Base-by-base conservation (phyloP, 2,888 invertebrate species). In the Platypus cylindrus region DNA sequence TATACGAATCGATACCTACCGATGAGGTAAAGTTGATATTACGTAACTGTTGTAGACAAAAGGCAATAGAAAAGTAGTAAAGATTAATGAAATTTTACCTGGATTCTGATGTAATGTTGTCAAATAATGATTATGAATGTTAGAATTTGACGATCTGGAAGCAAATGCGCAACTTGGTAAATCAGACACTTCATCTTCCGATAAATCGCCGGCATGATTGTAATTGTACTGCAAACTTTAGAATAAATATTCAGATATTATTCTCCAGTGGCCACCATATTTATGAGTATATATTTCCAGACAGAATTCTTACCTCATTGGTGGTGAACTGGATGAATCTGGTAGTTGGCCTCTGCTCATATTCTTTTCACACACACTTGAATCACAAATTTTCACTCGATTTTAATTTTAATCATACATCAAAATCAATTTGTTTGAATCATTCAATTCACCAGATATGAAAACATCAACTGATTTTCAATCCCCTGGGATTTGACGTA, bases 81-180 rank as follows among this genome's bases (percentile, higher is more conserved):
- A n/a, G n/a, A n/a, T 8, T 17, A 9, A 25, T 15, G 9, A 15
- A 30, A 22, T 31, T 43, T 43, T 51, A 60, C 60, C 59, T 48
- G 56, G 40, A 40, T 49, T 55, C 34, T 62, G 59, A 45, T 62
- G 62, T 38, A 62, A 45, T 15, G 54, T 51, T 3, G 58, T 45
- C 28, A 63, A 42, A 42, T 61, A 61, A 37, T 59, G 61, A 40
- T 61, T 60, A 37, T 60, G 60, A 23, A 59, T 40, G 18, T 48
- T 49, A 1, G 55, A 36, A 34, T 49, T 55, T 4, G 52, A 46
- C 9, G 51, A 40, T 65, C 79, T 46, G 61, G 74, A 47, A 60
- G 72, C 85, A 59, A 84, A 86, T 37, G 83, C 79, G 58, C 86
- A 86, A 24, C 84, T 83, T 1, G 84, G 84, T 46, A 86, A 65